Conservation (phyloP, 1,140 invertebrate species). For the Nymphalis io region DNA sequence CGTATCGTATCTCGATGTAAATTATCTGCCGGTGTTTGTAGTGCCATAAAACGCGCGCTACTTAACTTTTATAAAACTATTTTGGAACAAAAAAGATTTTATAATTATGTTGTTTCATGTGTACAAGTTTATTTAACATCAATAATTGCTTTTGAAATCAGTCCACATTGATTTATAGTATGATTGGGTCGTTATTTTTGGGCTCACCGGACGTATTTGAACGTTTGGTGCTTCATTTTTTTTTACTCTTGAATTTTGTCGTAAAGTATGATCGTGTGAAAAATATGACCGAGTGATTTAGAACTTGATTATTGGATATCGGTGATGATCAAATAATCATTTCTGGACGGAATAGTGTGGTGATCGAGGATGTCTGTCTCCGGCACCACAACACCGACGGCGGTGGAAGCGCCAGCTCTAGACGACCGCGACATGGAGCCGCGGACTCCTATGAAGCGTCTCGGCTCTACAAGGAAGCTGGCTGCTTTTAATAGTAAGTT, state of each 20-base stretch:
- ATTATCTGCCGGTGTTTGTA: slow-evolving; percentile 23
- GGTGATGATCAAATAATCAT: slow-evolving; percentile 28
- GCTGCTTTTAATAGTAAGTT: slow-evolving; percentile 89
- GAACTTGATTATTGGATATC: background rate
- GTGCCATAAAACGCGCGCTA: slow-evolving; percentile 24
- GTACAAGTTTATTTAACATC: slow-evolving; percentile 18
- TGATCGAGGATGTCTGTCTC: slow-evolving; percentile 49
- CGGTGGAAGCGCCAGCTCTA: slow-evolving; percentile 49
- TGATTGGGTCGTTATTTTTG: slow-evolving; percentile 43
- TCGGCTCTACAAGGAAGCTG: slow-evolving; percentile 89
- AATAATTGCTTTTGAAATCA: slow-evolving; percentile 17
- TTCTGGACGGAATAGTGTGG: slow-evolving; percentile 1
- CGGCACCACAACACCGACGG: slow-evolving; percentile 57
- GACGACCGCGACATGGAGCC: slow-evolving; percentile 84
- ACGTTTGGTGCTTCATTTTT: slow-evolving; percentile 27
- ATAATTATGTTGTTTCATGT: slow-evolving; percentile 6
- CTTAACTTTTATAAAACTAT: slow-evolving; percentile 23
- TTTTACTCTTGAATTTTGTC: slow-evolving; percentile 13
- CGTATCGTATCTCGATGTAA: slow-evolving; percentile 18
- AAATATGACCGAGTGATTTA: slow-evolving; percentile 15
- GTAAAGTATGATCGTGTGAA: slow-evolving; percentile 2
- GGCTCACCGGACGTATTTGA: slow-evolving; percentile 35
- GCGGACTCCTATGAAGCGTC: slow-evolving; percentile 88
- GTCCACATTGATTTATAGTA: slow-evolving; percentile 34
- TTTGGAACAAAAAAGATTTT: slow-evolving; percentile 11